A percentile compares a stretch with the other conserved stretches of the same genome.
phyloP scores from a whole-genome alignment of 2,888 invertebrate genomes.

The Sclerodermus sp. region DNA sequence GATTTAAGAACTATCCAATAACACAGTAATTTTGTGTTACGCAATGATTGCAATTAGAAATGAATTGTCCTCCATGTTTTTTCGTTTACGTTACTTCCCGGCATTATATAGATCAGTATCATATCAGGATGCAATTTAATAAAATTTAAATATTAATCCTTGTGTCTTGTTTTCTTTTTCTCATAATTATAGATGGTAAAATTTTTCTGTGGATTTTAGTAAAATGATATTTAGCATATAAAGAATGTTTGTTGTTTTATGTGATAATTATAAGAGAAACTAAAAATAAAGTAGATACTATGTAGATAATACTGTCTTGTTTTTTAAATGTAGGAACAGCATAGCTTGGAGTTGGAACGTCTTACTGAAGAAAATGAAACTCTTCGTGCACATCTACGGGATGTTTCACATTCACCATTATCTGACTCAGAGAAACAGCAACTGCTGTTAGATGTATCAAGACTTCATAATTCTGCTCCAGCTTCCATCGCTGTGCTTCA shows the following conservation, averaged over 20 bases:
- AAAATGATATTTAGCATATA: background rate
- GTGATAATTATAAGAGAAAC: no score
- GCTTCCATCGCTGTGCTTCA: conserved; percentile 69
- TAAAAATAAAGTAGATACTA: no score
- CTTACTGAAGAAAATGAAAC: conserved; percentile 77
- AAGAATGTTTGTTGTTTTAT: no score
- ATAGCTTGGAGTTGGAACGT: conserved; percentile 66
- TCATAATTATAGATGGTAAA: background rate
- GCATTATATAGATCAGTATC: background rate
- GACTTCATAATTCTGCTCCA: conserved; percentile 78
- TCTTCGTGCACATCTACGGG: conserved; percentile 73
- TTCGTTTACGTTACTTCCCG: conserved; percentile 12
- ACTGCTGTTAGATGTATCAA: conserved; percentile 70
- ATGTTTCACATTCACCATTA: conserved; percentile 79
- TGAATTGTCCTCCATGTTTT: conserved; percentile 13
- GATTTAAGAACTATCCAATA: no score
- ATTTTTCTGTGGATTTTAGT: background rate
- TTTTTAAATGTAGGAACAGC: conserved; percentile 60
- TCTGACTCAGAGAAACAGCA: conserved; percentile 84
- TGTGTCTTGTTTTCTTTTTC: no score
- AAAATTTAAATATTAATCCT: no score
- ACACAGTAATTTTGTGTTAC: no score
- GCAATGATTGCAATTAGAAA: conserved; percentile 13
- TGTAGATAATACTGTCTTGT: no score
- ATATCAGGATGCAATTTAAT: background rate